Conservation (phyloP, 2,888 invertebrate species). For the Meiosimyza decipiens region DNA sequence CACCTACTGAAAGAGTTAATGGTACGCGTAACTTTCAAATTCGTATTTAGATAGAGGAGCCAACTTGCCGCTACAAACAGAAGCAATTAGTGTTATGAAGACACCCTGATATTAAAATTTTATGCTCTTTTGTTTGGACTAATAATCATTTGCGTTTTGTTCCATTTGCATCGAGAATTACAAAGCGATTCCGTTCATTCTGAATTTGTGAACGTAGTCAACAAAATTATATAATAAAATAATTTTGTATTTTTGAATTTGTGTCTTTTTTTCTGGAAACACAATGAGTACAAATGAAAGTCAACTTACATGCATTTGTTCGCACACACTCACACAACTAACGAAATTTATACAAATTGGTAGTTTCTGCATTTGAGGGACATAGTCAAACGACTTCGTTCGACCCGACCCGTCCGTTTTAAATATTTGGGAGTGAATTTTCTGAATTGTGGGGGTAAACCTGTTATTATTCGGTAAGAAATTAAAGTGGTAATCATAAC, state of each 20-base stretch:
- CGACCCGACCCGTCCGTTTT: constrained; percentile 35
- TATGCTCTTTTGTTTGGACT: constrained; percentile 43
- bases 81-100: constrained; percentile 1
- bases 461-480: constrained; percentile 34
- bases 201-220: constrained; percentile 16
- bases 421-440: constrained; percentile 34
- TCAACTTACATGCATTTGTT: constrained; percentile 38
- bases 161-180: constrained; percentile 38
- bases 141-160: constrained; percentile 43
- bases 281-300: constrained; percentile 26
- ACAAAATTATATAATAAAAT: neutral
- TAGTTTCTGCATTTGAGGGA: constrained; percentile 56
- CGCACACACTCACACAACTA: constrained; percentile 44
- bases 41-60: too few relatives aligned
- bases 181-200: neutral
- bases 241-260: neutral
- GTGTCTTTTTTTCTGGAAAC: constrained; percentile 20
- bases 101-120: constrained; percentile 43
- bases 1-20: too few relatives aligned
- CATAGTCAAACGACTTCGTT: constrained; percentile 56
- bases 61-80: too few relatives aligned
- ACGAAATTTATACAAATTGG: constrained; percentile 59
- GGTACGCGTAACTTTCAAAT: too few relatives aligned
- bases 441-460: constrained; percentile 20
- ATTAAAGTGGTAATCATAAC: constrained; percentile 32